Evolutionary conservation across 2,797 vertebrate genomes (phyloP).

Genomic region (Menidia menidia): DNA sequence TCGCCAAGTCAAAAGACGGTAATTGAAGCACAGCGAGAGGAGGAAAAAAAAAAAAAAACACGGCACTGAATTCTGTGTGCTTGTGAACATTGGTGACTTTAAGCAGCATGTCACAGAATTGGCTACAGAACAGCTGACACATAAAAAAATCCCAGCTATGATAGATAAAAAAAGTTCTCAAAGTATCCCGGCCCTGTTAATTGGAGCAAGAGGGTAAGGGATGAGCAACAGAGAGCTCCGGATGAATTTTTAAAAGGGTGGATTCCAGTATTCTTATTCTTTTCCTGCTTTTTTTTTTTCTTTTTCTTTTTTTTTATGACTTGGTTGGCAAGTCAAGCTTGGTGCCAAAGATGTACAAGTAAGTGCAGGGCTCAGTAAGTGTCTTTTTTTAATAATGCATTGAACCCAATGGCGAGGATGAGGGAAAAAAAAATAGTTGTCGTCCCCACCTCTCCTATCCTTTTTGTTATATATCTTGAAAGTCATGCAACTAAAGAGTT

Average conservation of each 20-base stretch:
- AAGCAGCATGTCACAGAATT: constrained; percentile 60
- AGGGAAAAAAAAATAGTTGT: constrained; percentile 39
- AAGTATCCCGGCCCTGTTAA: constrained; percentile 69
- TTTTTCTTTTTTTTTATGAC: constrained; percentile 45
- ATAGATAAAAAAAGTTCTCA: constrained; percentile 66
- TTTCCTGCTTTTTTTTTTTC: background rate
- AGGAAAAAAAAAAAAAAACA: constrained; percentile 27
- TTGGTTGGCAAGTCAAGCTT: constrained; percentile 70
- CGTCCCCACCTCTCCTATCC: background rate
- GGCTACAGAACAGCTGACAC: constrained; percentile 64
- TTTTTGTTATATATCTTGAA: constrained; percentile 23
- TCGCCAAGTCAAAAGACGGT: constrained; percentile 57
- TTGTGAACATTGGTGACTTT: constrained; percentile 63
- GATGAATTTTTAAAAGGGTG: constrained; percentile 78
- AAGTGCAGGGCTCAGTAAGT: constrained; percentile 81
- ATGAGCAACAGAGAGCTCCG: constrained; percentile 65
- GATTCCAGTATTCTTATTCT: constrained; percentile 50
- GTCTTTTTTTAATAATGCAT: constrained; percentile 84
- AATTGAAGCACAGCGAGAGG: constrained; percentile 60
- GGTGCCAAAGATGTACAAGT: constrained; percentile 80
- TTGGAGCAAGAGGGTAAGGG: constrained; percentile 70
- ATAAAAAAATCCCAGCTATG: constrained; percentile 63
- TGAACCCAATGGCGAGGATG: constrained; percentile 58
- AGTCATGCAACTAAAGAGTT: constrained; percentile 58
- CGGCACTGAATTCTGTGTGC: constrained; percentile 52